phyloP scores from a whole-genome alignment of 2,797 vertebrate genomes.

The Paguma larvata region DNA sequence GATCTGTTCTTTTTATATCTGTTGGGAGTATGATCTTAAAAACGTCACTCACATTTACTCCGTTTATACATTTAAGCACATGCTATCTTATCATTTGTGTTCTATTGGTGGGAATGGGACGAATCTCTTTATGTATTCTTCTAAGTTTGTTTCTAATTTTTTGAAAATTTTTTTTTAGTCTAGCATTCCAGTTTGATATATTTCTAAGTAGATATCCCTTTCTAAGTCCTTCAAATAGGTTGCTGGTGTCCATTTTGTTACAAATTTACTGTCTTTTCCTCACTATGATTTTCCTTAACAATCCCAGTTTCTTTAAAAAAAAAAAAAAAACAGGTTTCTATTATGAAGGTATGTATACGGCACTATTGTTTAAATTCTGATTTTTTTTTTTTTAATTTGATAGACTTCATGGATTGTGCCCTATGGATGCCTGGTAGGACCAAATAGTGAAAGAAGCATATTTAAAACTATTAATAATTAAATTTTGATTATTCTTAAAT shows the following conservation, averaged over 20 bases:
- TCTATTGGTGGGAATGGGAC: background rate
- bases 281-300: background rate
- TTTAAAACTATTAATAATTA: background rate
- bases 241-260: background rate
- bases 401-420: background rate
- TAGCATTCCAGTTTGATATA: background rate
- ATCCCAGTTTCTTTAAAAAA: background rate
- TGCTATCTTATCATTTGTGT: background rate
- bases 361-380: background rate
- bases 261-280: background rate
- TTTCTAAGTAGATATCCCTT: background rate
- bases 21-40: background rate
- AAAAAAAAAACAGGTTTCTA: background rate
- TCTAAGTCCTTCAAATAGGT: background rate
- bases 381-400: background rate
- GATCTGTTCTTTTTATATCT: background rate
- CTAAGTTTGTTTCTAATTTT: conserved; percentile 1
- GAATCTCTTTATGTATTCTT: background rate
- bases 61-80: background rate
- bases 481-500: background rate
- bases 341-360: background rate
- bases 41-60: background rate
- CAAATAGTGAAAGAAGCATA: background rate
- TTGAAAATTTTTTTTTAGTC: background rate
- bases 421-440: background rate